phyloP scores from a whole-genome alignment of 2,113 vertebrate genomes.

The Oncorhynchus gorbuscha region DNA sequence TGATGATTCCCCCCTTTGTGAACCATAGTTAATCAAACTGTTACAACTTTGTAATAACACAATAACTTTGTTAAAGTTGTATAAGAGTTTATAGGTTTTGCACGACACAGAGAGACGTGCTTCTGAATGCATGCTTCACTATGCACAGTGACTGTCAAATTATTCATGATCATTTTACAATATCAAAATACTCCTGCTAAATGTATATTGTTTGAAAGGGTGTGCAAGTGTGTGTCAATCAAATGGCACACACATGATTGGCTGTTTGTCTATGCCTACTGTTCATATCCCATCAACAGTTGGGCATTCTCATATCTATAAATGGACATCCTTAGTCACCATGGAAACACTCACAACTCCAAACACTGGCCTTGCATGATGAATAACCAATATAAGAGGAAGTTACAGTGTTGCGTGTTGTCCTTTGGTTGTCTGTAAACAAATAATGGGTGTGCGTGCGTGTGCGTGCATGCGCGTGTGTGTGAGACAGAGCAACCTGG shows the following conservation, averaged over 20 bases:
- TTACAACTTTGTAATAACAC: too few species aligned
- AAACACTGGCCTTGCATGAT: slow-evolving; percentile 27
- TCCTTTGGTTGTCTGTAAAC: neutral
- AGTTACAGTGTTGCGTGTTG: slow-evolving; percentile 11
- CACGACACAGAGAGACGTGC: too few species aligned
- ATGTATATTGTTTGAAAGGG: neutral
- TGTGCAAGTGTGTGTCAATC: neutral
- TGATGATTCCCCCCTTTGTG: too few species aligned
- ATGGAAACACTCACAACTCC: slow-evolving; percentile 29
- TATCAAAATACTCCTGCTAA: neutral
- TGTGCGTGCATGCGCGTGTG: neutral
- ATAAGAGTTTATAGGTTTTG: too few species aligned
- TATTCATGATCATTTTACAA: too few species aligned
- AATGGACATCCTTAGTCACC: slow-evolving; percentile 8
- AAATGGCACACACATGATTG: neutral
- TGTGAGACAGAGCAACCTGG: neutral
- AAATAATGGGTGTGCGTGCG: neutral
- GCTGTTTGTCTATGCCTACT: neutral
- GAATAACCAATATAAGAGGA: slow-evolving; percentile 21
- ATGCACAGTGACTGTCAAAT: too few species aligned
- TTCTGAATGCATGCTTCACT: too few species aligned
- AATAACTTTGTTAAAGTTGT: too few species aligned
- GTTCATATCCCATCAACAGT: neutral
- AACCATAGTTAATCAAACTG: too few species aligned
- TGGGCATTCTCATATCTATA: slow-evolving; percentile 1